Percentiles rank a stretch among this genome's conserved stretches.
These are phyloP conservation scores for Stenolophus ochropezus DNA, from an alignment of 2,888 invertebrate genomes.

Conservation along the genomic window DNA sequence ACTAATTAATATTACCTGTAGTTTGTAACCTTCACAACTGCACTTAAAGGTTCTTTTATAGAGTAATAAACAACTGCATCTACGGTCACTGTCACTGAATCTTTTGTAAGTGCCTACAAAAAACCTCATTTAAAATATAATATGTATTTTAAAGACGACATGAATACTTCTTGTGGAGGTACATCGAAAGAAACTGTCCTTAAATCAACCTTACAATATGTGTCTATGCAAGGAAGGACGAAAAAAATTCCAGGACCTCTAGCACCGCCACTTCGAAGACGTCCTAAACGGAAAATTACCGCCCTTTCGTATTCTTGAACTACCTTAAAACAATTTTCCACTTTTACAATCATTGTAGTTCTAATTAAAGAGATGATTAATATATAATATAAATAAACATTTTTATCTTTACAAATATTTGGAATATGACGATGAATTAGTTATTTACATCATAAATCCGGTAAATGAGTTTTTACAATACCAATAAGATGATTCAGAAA, in stretches of 20 bases:
- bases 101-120: conserved; percentile 88
- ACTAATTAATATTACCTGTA: conserved; percentile 76
- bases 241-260: conserved; percentile 95
- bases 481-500: too few relatives aligned
- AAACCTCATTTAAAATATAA: too few relatives aligned
- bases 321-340: too few relatives aligned
- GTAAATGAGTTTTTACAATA: too few relatives aligned
- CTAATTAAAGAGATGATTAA: too few relatives aligned
- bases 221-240: conserved; percentile 94
- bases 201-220: conserved; percentile 93
- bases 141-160: not conserved
- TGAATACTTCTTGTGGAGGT: conserved; percentile 93
- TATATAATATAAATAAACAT: not conserved
- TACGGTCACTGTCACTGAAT: conserved; percentile 95
- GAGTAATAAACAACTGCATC: conserved; percentile 92
- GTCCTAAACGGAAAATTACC: conserved; percentile 91
- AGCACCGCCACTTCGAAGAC: conserved; percentile 84
- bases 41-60: conserved; percentile 86
- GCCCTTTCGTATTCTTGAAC: conserved; percentile 92
- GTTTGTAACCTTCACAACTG: conserved; percentile 84
- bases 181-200: conserved; percentile 97
- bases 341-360: too few relatives aligned
- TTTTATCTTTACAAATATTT: not conserved
- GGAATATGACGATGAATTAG: not conserved
- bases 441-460: not conserved